Percentiles rank a stretch among this genome's conserved stretches.
These are phyloP conservation scores for Sesamia nonagrioides DNA, from an alignment of 1,140 invertebrate species.

Conservation along the genomic window DNA sequence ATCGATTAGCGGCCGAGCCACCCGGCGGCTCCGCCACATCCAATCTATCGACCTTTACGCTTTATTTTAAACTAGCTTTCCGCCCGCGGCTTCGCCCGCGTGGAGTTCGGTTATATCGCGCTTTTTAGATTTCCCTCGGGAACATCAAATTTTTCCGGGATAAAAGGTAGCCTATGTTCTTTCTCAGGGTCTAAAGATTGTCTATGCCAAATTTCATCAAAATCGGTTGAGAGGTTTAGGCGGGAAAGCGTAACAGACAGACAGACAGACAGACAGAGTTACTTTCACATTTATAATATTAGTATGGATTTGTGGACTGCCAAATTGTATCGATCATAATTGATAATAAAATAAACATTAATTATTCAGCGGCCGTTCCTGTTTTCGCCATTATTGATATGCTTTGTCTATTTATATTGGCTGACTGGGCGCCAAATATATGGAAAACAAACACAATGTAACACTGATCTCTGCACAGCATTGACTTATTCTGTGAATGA, in stretches of 20 bases:
- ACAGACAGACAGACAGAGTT: too few species aligned
- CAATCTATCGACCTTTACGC: conserved; percentile 80
- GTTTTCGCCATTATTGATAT: conserved; percentile 10
- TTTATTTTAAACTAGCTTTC: conserved; percentile 74
- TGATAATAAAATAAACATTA: conserved; percentile 55
- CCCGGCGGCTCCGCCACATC: conserved; percentile 71
- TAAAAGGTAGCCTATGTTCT: too few species aligned
- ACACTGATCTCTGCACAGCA: not conserved
- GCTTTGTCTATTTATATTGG: not conserved
- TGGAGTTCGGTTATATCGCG: too few species aligned
- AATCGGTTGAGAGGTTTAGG: too few species aligned
- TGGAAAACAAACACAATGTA: not conserved
- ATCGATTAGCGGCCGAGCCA: conserved; percentile 80
- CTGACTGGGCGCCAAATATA: not conserved
- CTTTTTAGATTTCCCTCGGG: too few species aligned
- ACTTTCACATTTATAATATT: too few species aligned
- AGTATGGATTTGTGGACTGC: conserved; percentile 73
- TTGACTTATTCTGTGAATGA: not conserved
- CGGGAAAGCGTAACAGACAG: too few species aligned
- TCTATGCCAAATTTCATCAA: too few species aligned
- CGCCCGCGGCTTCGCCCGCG: too few species aligned
- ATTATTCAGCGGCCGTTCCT: conserved; percentile 21
- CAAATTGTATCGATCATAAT: conserved; percentile 74
- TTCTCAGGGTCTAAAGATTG: too few species aligned
- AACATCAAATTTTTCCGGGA: too few species aligned